Conservation (phyloP, 2,888 invertebrate genomes). For the Oscheius sp. region DNA sequence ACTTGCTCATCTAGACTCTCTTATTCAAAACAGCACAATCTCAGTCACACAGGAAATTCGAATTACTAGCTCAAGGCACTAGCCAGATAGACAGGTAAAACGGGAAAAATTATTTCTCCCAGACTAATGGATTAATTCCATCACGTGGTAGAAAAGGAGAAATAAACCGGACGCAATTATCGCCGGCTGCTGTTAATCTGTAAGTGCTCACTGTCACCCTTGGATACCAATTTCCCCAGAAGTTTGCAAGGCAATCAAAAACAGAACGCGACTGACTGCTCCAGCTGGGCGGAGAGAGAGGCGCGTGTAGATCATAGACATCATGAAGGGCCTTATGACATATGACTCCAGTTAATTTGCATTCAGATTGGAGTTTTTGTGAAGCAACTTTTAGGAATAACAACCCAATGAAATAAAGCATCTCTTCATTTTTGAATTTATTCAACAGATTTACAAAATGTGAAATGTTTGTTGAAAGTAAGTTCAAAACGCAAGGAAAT, state of each 20-base stretch:
- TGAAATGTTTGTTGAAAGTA: too few species aligned
- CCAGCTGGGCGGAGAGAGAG: not conserved
- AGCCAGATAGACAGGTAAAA: too few species aligned
- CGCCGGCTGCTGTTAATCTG: not conserved
- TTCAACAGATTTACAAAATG: too few species aligned
- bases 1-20: too few species aligned
- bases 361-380: not conserved
- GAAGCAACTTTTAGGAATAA: not conserved
- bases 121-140: too few species aligned
- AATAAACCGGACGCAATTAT: constrained; percentile 4
- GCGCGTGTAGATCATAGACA: not conserved
- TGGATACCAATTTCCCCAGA: not conserved
- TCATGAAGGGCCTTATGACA: not conserved
- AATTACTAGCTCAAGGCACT: too few species aligned
- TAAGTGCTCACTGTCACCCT: not conserved
- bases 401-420: not conserved
- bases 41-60: too few species aligned
- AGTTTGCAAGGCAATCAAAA: not conserved
- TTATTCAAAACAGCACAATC: too few species aligned
- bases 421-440: not conserved
- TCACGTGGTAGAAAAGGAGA: too few species aligned
- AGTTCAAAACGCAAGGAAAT: too few species aligned
- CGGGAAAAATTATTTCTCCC: too few species aligned
- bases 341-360: not conserved
- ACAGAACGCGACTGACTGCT: too few species aligned